A percentile compares a stretch with the other conserved stretches of the same genome.
phyloP scores from a whole-genome alignment of 2,888 invertebrate genomes.

The Thelaira solivaga region DNA sequence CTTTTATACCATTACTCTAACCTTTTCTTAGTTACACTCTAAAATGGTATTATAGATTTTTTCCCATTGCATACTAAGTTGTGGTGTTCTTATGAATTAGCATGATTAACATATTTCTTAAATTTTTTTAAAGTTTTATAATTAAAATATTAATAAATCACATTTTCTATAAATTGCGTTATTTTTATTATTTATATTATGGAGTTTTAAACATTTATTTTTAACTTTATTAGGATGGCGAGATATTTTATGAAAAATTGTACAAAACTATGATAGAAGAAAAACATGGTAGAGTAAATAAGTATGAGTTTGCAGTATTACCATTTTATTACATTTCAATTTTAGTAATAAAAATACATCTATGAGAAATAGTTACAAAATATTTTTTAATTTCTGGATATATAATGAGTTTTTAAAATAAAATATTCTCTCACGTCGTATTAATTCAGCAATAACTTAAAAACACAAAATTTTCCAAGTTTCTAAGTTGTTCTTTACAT shows the following conservation, averaged over 20 bases:
- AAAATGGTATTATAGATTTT: conserved; percentile 59
- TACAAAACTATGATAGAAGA: conserved; percentile 50
- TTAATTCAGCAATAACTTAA: too few relatives aligned
- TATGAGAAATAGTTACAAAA: too few relatives aligned
- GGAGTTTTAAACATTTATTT: conserved; percentile 19
- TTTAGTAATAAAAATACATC: too few relatives aligned
- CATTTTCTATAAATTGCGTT: conserved; percentile 18
- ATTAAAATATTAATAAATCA: background rate
- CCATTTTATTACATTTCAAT: background rate
- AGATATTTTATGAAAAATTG: conserved; percentile 54
- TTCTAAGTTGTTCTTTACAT: too few relatives aligned
- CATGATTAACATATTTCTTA: conserved; percentile 7
- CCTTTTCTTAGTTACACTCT: conserved; percentile 48
- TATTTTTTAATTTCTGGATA: too few relatives aligned
- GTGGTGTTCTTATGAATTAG: conserved; percentile 1
- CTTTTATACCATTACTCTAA: conserved; percentile 3
- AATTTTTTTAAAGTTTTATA: background rate
- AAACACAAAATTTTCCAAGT: too few relatives aligned
- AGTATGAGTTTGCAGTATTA: background rate
- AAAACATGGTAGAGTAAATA: conserved; percentile 9
- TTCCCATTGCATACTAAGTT: conserved; percentile 37
- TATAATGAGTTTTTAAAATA: too few relatives aligned
- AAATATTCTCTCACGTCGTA: too few relatives aligned
- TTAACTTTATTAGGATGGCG: conserved; percentile 21
- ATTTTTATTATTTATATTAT: conserved; percentile 4